phyloP scores from a whole-genome alignment of 2,797 vertebrate genomes.

The Hydrolagus colliei region DNA sequence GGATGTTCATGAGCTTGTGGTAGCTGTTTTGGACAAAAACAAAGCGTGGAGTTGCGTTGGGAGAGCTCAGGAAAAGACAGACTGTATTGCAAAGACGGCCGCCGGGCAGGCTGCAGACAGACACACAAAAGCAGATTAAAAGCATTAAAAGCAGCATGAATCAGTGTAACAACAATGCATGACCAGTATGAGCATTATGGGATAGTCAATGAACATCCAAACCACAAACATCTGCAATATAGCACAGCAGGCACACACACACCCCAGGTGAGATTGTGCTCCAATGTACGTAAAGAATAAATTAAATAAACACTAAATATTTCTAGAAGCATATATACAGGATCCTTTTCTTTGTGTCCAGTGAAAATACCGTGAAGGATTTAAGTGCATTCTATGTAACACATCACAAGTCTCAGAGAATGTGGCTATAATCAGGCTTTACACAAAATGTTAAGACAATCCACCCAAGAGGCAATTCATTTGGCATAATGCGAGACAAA shows the following conservation, averaged over 20 bases:
- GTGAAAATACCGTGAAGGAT: not conserved
- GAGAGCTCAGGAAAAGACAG: constrained; percentile 30
- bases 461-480: not conserved
- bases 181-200: not conserved
- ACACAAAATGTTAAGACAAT: not conserved
- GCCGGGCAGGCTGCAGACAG: constrained; percentile 53
- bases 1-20: constrained; percentile 11
- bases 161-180: not conserved
- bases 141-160: constrained; percentile 20
- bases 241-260: not conserved
- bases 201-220: not conserved
- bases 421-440: not conserved
- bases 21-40: constrained; percentile 26
- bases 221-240: not conserved
- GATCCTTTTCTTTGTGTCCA: not conserved
- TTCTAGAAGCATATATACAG: not conserved
- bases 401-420: not conserved
- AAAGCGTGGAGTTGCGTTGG: constrained; percentile 11
- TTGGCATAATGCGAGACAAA: not conserved
- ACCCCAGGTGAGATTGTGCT: not conserved
- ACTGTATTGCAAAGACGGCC: constrained; percentile 55
- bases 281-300: not conserved
- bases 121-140: constrained; percentile 30
- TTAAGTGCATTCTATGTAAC: not conserved
- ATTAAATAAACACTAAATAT: not conserved